Conservation (phyloP, 2,113 vertebrate species). For the Protomyctophum bolini region DNA sequence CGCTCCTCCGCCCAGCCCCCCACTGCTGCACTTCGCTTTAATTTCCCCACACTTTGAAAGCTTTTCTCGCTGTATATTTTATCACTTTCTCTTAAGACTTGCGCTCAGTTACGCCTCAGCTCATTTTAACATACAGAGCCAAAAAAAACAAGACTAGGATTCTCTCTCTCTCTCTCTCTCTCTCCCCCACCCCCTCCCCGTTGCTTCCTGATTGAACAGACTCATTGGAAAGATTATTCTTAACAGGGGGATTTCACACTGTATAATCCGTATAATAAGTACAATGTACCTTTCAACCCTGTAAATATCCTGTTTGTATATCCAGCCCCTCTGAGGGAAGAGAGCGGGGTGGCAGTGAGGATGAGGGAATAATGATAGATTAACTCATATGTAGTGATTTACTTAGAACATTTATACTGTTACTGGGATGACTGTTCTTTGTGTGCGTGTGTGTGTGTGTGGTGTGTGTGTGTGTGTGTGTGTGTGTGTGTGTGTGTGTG, state of each 20-base stretch:
- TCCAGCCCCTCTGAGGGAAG: conserved; percentile 71
- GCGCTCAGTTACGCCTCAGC: conserved; percentile 79
- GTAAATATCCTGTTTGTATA: conserved; percentile 84
- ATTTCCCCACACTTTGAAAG: conserved; percentile 82
- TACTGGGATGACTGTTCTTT: conserved; percentile 9
- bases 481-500: background rate
- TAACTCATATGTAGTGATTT: background rate
- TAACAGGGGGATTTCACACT: conserved; percentile 84
- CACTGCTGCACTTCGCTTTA: conserved; percentile 77
- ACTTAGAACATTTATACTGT: too few species aligned
- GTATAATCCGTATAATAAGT: too few species aligned
- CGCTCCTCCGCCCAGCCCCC: conserved; percentile 36
- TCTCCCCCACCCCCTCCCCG: conserved; percentile 36
- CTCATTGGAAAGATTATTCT: conserved; percentile 78
- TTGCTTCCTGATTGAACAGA: conserved; percentile 61
- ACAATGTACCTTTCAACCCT: conserved; percentile 87
- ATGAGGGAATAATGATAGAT: conserved; percentile 33
- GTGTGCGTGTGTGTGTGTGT: too few species aligned
- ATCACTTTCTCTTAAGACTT: conserved; percentile 86
- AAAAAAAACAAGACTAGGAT: conserved; percentile 74
- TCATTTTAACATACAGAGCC: conserved; percentile 84
- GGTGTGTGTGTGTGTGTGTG: background rate
- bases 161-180: conserved; percentile 48
- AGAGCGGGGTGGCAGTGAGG: conserved; percentile 65
- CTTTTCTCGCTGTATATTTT: conserved; percentile 89